Conservation (phyloP, 1,140 invertebrate species). For the Drosophila oshimai region DNA sequence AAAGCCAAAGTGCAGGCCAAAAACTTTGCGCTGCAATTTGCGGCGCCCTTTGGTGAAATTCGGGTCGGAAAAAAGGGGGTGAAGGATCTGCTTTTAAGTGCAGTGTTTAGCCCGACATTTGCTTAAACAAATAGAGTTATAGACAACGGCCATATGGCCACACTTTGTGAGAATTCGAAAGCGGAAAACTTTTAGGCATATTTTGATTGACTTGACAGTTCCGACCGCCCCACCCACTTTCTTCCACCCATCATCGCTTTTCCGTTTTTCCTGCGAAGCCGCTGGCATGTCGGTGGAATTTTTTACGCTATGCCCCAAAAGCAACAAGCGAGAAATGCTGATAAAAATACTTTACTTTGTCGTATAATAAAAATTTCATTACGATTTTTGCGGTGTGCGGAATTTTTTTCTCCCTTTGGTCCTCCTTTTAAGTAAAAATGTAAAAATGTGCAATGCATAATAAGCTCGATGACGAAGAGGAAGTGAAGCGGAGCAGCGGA, state of each 20-base stretch:
- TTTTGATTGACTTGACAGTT: constrained; percentile 76
- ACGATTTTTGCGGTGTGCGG: constrained; percentile 75
- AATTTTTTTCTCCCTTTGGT: constrained; percentile 16
- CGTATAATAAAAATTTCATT: constrained; percentile 81
- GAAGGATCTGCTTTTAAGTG: constrained; percentile 27
- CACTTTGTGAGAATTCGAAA: constrained; percentile 29
- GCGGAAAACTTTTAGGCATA: constrained; percentile 59
- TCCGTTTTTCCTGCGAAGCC: constrained; percentile 19
- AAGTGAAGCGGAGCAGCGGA: not conserved
- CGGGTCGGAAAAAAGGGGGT: not conserved
- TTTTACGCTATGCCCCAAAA: constrained; percentile 50
- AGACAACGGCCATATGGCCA: constrained; percentile 28
- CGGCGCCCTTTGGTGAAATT: constrained; percentile 9
- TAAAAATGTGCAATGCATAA: constrained; percentile 80
- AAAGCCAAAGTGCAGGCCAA: constrained; percentile 69
- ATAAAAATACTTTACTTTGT: constrained; percentile 81
- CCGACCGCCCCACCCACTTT: not conserved
- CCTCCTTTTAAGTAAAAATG: constrained; percentile 60
- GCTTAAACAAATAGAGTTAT: constrained; percentile 69
- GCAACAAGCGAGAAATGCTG: constrained; percentile 78
- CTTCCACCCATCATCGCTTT: not conserved
- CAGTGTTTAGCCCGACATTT: constrained; percentile 70
- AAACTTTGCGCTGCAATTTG: constrained; percentile 76
- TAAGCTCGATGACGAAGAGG: constrained; percentile 47
- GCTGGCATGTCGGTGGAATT: constrained; percentile 40